Conservation (phyloP, 1,140 invertebrate species). For the Danaus plexippus region DNA sequence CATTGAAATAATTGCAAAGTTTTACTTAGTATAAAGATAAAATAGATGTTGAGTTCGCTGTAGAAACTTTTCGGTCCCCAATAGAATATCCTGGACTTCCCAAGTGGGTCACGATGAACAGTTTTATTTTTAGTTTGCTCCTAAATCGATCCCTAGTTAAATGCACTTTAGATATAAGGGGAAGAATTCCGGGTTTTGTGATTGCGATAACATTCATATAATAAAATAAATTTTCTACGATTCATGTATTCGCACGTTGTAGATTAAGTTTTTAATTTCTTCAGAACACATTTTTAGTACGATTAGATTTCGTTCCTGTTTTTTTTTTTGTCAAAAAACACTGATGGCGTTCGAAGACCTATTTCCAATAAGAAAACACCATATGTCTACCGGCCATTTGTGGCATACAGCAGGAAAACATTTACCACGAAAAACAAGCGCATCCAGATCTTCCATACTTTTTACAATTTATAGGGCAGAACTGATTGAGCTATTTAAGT, state of each 20-base stretch:
- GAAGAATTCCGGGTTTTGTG: no score
- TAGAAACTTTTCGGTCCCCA: conserved; percentile 18
- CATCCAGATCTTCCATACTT: conserved; percentile 28
- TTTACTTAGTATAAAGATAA: no score
- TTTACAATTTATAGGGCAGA: conserved; percentile 16
- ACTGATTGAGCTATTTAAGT: conserved; percentile 10
- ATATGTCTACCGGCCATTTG: conserved; percentile 16
- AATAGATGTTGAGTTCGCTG: background rate
- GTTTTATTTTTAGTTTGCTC: conserved; percentile 43
- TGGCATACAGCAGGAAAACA: conserved; percentile 22
- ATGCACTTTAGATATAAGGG: conserved; percentile 29
- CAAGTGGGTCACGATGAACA: conserved; percentile 37
- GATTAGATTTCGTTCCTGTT: no score
- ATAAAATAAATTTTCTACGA: no score
- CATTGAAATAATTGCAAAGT: no score
- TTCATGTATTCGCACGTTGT: no score
- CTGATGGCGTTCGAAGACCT: conserved; percentile 6
- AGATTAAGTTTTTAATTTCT: no score
- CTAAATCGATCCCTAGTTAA: conserved; percentile 40
- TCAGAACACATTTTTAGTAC: no score
- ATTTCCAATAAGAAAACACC: conserved; percentile 17
- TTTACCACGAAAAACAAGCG: conserved; percentile 27
- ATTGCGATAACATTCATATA: no score
- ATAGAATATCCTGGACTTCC: conserved; percentile 32
- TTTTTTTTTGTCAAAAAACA: no score